Evolutionary conservation across 2,888 invertebrate species (phyloP).

Genomic region (Phortica magna): DNA sequence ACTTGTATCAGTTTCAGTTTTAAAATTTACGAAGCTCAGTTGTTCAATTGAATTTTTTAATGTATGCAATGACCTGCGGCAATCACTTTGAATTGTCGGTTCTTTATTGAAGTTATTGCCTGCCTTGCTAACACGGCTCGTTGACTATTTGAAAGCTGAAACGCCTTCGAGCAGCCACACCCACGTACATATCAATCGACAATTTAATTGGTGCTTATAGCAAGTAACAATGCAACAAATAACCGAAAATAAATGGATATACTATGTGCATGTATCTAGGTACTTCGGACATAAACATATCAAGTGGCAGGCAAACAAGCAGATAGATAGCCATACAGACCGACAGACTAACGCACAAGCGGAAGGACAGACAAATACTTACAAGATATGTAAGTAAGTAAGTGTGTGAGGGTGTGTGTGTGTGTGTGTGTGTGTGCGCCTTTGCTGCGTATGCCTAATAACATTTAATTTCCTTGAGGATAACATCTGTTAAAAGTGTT

Average conservation of each 20-base stretch:
- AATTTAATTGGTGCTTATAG: constrained; percentile 26
- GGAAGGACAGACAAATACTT: neutral
- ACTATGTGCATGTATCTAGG: neutral
- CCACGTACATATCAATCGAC: constrained; percentile 16
- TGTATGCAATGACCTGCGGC: too few relatives aligned
- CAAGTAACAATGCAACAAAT: constrained; percentile 20
- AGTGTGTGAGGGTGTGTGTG: constrained; percentile 8
- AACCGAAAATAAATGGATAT: constrained; percentile 24
- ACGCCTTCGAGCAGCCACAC: neutral
- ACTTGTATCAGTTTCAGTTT: too few relatives aligned
- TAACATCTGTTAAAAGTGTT: constrained; percentile 63
- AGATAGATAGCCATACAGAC: neutral
- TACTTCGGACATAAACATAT: constrained; percentile 28
- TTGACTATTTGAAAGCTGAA: neutral
- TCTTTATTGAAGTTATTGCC: neutral
- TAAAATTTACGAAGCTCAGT: too few relatives aligned
- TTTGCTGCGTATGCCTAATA: constrained; percentile 42
- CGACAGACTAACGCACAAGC: neutral
- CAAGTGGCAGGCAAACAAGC: neutral
- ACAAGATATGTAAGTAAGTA: neutral
- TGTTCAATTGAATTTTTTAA: too few relatives aligned
- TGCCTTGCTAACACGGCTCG: neutral
- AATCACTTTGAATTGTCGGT: neutral
- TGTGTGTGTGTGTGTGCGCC: constrained; percentile 17
- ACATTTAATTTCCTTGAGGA: constrained; percentile 62